Evolutionary conservation across 1,140 invertebrate genomes (phyloP), one percentile per base, ranked within the genome.

Genomic region (Micrasema longulum): DNA sequence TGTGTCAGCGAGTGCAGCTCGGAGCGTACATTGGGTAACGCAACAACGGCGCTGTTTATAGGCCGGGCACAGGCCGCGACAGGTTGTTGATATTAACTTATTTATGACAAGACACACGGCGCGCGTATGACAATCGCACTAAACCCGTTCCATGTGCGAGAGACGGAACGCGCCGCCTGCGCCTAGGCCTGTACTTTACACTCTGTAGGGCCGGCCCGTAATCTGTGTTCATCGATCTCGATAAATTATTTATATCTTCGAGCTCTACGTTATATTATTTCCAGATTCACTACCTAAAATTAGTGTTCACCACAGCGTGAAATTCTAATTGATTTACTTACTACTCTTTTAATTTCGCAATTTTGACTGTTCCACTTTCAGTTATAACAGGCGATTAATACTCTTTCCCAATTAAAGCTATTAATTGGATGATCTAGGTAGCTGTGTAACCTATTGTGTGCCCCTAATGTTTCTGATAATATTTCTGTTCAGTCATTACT

Each of bases 81-180:
- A 66, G 64, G 64, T 66, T 50, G 47, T 66, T 53, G 47, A 66
- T 66, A 66, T 64, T 48, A 48, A 20, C 62, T 48, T 48, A 48
- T 64, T 64, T 66, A 53, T 53, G 64, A 66, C 64, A 38, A 66
- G 64, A 50, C 47, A 38, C 64, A 64, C 26, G 2, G 26, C 57
- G 22, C 23, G 43, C 16, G 50, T 68, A 68, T 68, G 65, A 69
- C 67, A 69, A 62, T 69, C 67, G 41, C 14, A 26, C 52, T 22
- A 62, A 69, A 69, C 67, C 50, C 53, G 67, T 69, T 69, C 43
- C 36, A 22, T 60, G 67, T 31, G 52, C 67, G 55, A 57, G 53
- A 60, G 14, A 43, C 50, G 67, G 67, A 69, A 69, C 67, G 67
- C 11, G 35, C 38, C 31, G 47, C 36, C 36, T 53, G 10, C 55